Evolutionary conservation across 2,113 vertebrate genomes (phyloP), one percentile per base, ranked within the genome.

Genomic region (Pyxicephalus adspersus): DNA sequence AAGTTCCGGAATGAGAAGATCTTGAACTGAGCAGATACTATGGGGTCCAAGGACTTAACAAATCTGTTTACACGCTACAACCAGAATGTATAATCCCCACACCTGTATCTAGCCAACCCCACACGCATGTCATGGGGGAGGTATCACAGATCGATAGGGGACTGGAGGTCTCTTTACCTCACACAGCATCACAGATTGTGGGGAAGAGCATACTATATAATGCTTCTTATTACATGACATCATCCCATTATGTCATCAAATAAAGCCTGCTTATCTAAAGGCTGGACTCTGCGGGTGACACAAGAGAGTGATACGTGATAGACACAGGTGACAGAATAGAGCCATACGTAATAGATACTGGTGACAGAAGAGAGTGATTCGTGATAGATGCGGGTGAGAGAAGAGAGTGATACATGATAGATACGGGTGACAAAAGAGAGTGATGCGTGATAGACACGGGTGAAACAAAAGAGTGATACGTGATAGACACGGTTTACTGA

Each of bases 51-150:
- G 5, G n/a, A 60, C 20, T 34, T 29, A 17, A 23, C 51, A 26
- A 31, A 55, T 72, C 26, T 31, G 78, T 81, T 81, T 81, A 81
- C 79, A 74, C 68, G 64, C 45, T 45, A 63, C 60, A 81, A 64
- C 8, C 61, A 81, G 71, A 81, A 75, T 81, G 80, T 81, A 81
- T 17, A 17, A 22, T 15, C 50, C 20, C 67, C 67, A 13, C 31
- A 71, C 38, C 38, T 28, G 20, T 64, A 52, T 73, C 45, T 31
- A 45, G 34, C 64, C 29, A 6, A 38, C 6, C 58, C 58, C 61
- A 81, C 61, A 55, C 50, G 70, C 79, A 81, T 81, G 80, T 57
- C 28, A 75, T 11, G 51, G 80, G 61, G 22, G 31, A 31, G 19
- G 28, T n/a, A 17, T 38, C 50, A 63, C 67, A 51, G 23, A 65